Conservation (phyloP, 2,797 vertebrate species). For the Lindbergichthys nudifrons region DNA sequence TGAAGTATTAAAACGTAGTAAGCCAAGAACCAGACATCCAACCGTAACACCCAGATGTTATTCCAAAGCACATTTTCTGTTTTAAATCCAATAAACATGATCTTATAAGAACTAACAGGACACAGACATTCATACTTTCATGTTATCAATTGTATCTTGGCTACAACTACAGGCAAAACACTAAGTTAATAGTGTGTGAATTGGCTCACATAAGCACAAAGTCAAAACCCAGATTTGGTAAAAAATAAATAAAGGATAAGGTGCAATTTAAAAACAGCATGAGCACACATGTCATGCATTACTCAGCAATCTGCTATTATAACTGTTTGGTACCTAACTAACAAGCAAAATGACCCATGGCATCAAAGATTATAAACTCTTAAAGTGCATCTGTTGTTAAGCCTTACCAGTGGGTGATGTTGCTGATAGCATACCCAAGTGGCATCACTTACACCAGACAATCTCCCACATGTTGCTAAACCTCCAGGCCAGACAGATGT, state of each 20-base stretch:
- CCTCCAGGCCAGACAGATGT: conserved; percentile 32
- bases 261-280: conserved; percentile 1
- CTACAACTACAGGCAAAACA: conserved; percentile 14
- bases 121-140: neutral
- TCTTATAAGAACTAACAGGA: neutral
- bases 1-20: too few species aligned
- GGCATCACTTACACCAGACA: conserved; percentile 14
- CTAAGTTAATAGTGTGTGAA: neutral
- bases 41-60: neutral
- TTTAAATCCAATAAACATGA: neutral
- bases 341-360: conserved; percentile 2
- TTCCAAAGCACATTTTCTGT: neutral
- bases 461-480: conserved; percentile 26
- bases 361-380: neutral
- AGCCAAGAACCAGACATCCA: neutral
- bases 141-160: conserved; percentile 6
- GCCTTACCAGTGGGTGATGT: neutral
- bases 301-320: neutral
- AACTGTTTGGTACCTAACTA: neutral
- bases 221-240: neutral
- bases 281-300: conserved; percentile 7
- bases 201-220: conserved; percentile 3
- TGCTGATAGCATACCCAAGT: conserved; percentile 22
- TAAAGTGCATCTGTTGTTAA: conserved; percentile 1
- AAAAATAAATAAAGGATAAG: conserved; percentile 4